Percentiles rank a stretch among this genome's conserved stretches.
Evolutionary conservation across 2,797 vertebrate species (phyloP).

Genomic region (Cyclura pinguis): DNA sequence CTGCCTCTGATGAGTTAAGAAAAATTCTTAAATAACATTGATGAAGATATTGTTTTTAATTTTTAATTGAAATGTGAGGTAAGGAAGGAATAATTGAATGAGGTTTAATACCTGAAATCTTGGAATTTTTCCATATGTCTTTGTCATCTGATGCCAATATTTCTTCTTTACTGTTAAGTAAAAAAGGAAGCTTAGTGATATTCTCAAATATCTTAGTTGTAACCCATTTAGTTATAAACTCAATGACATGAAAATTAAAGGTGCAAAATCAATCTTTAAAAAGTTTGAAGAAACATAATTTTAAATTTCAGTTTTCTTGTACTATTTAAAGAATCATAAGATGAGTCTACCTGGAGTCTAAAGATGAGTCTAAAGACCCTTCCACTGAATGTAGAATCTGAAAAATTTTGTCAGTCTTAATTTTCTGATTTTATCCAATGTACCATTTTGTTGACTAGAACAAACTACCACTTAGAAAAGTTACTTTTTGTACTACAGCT

Average conservation of each 20-base stretch:
- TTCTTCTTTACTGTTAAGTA: conserved; percentile 82
- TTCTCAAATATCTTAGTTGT: conserved; percentile 52
- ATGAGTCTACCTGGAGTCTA: not conserved
- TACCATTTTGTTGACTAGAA: not conserved
- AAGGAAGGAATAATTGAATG: conserved; percentile 68
- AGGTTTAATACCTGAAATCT: conserved; percentile 76
- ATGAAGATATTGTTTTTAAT: conserved; percentile 45
- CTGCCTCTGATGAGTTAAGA: conserved; percentile 75
- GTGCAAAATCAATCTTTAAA: conserved; percentile 23
- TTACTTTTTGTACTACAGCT: no score
- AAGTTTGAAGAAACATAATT: conserved; percentile 44
- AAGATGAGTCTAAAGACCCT: not conserved
- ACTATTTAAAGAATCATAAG: not conserved
- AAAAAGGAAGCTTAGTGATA: conserved; percentile 63
- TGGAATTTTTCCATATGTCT: conserved; percentile 74
- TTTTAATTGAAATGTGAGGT: conserved; percentile 59
- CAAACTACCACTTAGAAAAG: no score
- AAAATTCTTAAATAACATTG: conserved; percentile 59
- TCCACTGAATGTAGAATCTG: no score
- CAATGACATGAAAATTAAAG: conserved; percentile 46
- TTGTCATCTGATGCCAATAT: conserved; percentile 64
- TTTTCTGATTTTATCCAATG: not conserved
- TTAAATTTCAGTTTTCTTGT: conserved; percentile 7
- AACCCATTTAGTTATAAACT: conserved; percentile 49
- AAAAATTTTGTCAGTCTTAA: no score